These are phyloP conservation scores for Formica aserva DNA, from an alignment of 2,888 invertebrate species.

Conservation along the genomic window DNA sequence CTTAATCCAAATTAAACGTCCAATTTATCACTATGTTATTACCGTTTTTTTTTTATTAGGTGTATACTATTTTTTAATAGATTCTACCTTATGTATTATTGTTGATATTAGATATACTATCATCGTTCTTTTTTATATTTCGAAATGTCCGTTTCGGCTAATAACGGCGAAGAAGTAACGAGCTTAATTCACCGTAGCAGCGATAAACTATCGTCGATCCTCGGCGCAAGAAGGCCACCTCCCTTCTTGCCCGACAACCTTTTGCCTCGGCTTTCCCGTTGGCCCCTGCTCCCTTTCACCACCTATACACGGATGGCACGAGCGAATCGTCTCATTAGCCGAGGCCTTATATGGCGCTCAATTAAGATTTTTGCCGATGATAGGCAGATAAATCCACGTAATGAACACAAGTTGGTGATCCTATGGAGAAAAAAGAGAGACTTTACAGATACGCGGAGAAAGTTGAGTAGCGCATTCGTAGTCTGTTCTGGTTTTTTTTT, in stretches of 20 bases:
- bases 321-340: slow-evolving; percentile 80
- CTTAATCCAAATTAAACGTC: background rate
- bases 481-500: background rate
- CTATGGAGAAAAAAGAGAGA: slow-evolving; percentile 26
- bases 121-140: background rate
- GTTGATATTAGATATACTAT: background rate
- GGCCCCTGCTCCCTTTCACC: slow-evolving; percentile 72
- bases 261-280: slow-evolving; percentile 60
- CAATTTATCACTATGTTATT: background rate
- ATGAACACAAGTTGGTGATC: slow-evolving; percentile 64
- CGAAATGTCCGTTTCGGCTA: background rate
- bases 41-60: background rate
- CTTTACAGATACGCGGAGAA: slow-evolving; percentile 48
- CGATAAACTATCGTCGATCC: slow-evolving; percentile 59
- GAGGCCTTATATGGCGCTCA: slow-evolving; percentile 76
- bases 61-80: background rate
- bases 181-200: slow-evolving; percentile 45
- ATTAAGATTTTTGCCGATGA: slow-evolving; percentile 78
- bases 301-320: slow-evolving; percentile 67
- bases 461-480: slow-evolving; percentile 25
- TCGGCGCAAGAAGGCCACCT: slow-evolving; percentile 53
- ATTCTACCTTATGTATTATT: background rate
- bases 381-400: slow-evolving; percentile 76
- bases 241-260: slow-evolving; percentile 57
- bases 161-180: slow-evolving; percentile 27